A percentile compares a stretch with the other conserved stretches of the same genome.
Evolutionary conservation across 2,113 vertebrate genomes (phyloP).

Genomic region (Pituophis catenifer): DNA sequence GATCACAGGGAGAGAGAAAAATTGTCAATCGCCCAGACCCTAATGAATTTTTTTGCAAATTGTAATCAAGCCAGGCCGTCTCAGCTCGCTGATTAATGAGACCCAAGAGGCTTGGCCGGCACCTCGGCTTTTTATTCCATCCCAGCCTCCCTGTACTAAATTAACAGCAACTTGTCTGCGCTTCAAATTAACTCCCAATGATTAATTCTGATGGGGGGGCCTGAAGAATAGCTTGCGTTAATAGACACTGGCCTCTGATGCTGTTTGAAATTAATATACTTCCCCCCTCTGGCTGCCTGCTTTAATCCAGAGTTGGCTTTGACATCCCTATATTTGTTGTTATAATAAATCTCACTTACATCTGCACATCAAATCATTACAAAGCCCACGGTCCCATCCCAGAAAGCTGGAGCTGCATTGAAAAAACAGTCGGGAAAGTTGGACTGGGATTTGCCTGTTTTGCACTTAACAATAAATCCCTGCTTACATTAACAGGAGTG

Average conservation of each 20-base stretch:
- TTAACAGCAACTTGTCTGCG: conserved; percentile 95
- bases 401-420: not conserved
- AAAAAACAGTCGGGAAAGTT: not conserved
- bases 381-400: conserved; percentile 22
- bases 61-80: conserved; percentile 93
- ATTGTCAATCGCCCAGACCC: conserved; percentile 88
- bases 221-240: conserved; percentile 84
- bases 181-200: conserved; percentile 93
- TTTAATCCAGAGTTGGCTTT: conserved; percentile 80
- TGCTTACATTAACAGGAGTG: not conserved
- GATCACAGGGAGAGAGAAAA: conserved; percentile 82
- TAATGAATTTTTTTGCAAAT: conserved; percentile 97
- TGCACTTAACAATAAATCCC: not conserved
- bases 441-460: not conserved
- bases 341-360: conserved; percentile 83
- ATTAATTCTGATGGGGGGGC: conserved; percentile 90
- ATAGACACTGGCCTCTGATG: conserved; percentile 83
- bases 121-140: conserved; percentile 81
- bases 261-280: conserved; percentile 83
- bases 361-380: conserved; percentile 77
- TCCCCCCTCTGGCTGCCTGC: conserved; percentile 78
- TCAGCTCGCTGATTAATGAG: conserved; percentile 91
- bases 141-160: conserved; percentile 86
- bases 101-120: conserved; percentile 81
- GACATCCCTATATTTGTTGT: conserved; percentile 86